phyloP scores from a whole-genome alignment of 2,888 invertebrate species.

The Penaeus monodon region DNA sequence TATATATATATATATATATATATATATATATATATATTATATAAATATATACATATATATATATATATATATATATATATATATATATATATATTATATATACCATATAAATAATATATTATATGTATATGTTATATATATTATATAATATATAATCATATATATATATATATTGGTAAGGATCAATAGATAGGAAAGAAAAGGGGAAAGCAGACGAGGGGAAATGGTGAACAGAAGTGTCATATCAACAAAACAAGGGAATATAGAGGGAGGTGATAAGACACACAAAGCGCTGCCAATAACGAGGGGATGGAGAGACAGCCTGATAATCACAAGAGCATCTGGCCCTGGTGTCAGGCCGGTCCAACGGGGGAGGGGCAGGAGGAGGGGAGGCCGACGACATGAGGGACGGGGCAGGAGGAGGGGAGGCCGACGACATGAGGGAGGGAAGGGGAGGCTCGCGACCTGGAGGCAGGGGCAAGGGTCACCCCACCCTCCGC shows the following conservation, averaged over 20 bases:
- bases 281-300: too few species aligned
- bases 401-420: background rate
- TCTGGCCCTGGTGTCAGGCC: too few species aligned
- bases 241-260: too few species aligned
- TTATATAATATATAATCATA: too few species aligned
- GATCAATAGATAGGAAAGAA: background rate
- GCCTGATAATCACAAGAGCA: too few species aligned
- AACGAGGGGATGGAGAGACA: too few species aligned
- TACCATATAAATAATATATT: background rate
- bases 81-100: background rate
- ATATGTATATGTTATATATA: background rate
- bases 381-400: background rate
- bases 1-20: too few species aligned
- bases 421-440: background rate
- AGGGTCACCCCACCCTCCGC: background rate
- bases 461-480: background rate
- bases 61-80: background rate
- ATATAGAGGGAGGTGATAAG: too few species aligned
- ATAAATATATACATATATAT: too few species aligned
- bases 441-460: slow-evolving; percentile 1
- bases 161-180: background rate
- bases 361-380: background rate
- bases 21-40: too few species aligned
- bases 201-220: background rate
- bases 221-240: background rate